Base-by-base conservation (phyloP, 2,888 invertebrate species). In the Agrochola litura region DNA sequence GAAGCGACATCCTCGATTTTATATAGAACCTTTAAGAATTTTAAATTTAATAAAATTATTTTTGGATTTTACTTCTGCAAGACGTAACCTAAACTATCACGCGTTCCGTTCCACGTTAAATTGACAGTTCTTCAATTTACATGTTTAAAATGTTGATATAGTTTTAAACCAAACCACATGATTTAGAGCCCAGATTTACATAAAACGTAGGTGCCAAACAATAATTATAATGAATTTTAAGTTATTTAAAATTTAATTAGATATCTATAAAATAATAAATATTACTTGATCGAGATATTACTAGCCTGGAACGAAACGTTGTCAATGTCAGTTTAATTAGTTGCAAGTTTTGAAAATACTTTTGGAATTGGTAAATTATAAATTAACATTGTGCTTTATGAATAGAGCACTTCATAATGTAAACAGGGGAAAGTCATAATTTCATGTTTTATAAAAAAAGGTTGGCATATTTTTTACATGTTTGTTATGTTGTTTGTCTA, bases 1-100 rank as follows among this genome's bases (percentile, higher is more conserved):
- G 94, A 73, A 96, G 89, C 77, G 96, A 95, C 96, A 96, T 96
- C 60, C 73, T 93, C 73, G 60, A 76, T 88, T 71, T 78, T 46
- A 3, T 14, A 64, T 14, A 56, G 90, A 90, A 89, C 88, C 90
- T 90, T 86, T 84, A 73, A 68, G 89, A 91, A 93, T 90, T 91
- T 88, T 82, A 0, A 75, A n/a, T n/a, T n/a, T n/a, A 73, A 19
- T 76, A 89, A 92, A 93, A 87, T 90, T 95, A 95, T 94, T 95
- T 95, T 93, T 92, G 92, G 95, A 92, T 77, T 90, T 89, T 86
- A 91, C 91, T 89, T 19, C 37, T 82, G 84, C 84, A 89, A 92
- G 91, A 94, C 92, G 94, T 94, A 93, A 94, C 90, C 85, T 86
- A 81, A 82, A 84, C 73, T 77, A 76, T 60, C 76, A 86, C 81